phyloP scores from a whole-genome alignment of 2,888 invertebrate genomes.

The Caenorhabditis wallacei region DNA sequence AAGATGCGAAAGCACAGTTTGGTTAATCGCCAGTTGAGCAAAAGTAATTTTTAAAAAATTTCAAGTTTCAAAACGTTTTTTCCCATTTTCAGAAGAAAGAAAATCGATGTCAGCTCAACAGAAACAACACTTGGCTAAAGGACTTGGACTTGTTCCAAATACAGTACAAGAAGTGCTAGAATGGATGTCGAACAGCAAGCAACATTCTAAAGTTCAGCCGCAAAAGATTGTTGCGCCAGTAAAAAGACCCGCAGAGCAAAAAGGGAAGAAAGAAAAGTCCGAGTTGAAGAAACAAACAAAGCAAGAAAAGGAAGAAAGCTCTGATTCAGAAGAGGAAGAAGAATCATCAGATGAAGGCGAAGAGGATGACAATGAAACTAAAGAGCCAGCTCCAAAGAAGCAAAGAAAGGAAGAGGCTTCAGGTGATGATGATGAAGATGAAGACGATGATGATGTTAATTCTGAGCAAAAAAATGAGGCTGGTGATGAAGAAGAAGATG shows the following conservation, averaged over 20 bases:
- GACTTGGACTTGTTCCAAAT: constrained; percentile 69
- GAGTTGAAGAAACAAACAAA: constrained; percentile 10
- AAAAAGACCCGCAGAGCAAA: constrained; percentile 19
- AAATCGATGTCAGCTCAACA: constrained; percentile 63
- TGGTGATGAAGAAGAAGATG: constrained; percentile 44
- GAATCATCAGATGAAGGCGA: constrained; percentile 17
- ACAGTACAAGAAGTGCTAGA: constrained; percentile 72
- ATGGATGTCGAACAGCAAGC: constrained; percentile 60
- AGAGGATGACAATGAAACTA: too few species aligned
- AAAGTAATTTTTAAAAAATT: constrained; percentile 63
- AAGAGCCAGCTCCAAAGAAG: constrained; percentile 40
- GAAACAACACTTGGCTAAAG: constrained; percentile 71
- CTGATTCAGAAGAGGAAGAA: constrained; percentile 51
- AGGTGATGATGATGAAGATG: constrained; percentile 31
- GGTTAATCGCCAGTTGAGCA: constrained; percentile 73
- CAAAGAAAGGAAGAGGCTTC: constrained; percentile 27
- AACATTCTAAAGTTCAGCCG: constrained; percentile 60
- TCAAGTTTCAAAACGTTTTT: background rate
- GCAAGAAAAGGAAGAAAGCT: constrained; percentile 1
- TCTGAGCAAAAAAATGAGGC: constrained; percentile 15
- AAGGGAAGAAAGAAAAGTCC: constrained; percentile 21
- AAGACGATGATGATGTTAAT: background rate
- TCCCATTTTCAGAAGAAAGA: constrained; percentile 68
- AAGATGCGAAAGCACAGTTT: constrained; percentile 73
- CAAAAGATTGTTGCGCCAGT: constrained; percentile 6